These are phyloP conservation scores for Diuraphis noxia DNA, from an alignment of 1,140 invertebrate genomes.

Conservation along the genomic window DNA sequence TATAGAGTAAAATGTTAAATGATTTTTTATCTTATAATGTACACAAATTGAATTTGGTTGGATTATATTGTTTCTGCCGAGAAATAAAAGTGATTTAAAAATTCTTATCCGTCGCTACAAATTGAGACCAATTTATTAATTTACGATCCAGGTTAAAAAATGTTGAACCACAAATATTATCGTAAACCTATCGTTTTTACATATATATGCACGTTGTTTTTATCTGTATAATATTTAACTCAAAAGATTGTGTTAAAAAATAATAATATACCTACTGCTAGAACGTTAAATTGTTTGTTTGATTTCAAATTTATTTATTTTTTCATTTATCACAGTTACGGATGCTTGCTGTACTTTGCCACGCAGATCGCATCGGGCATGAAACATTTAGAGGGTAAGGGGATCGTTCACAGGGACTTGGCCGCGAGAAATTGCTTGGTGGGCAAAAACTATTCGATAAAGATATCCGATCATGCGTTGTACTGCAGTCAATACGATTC, in stretches of 20 bases:
- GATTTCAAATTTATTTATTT: neutral
- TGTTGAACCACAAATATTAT: neutral
- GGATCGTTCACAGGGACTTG: constrained; percentile 77
- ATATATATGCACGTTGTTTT: neutral
- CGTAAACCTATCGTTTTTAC: neutral
- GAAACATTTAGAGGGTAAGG: constrained; percentile 79
- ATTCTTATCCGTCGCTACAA: neutral
- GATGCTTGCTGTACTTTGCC: constrained; percentile 77
- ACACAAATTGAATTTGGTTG: neutral
- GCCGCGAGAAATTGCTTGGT: constrained; percentile 86
- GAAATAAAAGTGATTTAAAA: neutral
- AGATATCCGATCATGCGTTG: constrained; percentile 89
- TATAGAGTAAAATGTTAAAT: neutral
- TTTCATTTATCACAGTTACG: constrained; percentile 68
- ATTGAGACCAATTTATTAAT: neutral
- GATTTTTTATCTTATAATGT: neutral
- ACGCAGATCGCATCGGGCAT: constrained; percentile 85
- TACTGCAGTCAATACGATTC: constrained; percentile 79
- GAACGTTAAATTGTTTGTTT: neutral
- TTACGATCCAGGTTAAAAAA: neutral
- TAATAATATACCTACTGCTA: neutral
- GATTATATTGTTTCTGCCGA: neutral
- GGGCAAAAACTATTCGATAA: constrained; percentile 76
- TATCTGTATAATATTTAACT: neutral
- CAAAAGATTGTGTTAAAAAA: neutral